These are phyloP conservation scores for Eustalomyia histrio DNA, from an alignment of 2,888 invertebrate species.

Conservation along the genomic window DNA sequence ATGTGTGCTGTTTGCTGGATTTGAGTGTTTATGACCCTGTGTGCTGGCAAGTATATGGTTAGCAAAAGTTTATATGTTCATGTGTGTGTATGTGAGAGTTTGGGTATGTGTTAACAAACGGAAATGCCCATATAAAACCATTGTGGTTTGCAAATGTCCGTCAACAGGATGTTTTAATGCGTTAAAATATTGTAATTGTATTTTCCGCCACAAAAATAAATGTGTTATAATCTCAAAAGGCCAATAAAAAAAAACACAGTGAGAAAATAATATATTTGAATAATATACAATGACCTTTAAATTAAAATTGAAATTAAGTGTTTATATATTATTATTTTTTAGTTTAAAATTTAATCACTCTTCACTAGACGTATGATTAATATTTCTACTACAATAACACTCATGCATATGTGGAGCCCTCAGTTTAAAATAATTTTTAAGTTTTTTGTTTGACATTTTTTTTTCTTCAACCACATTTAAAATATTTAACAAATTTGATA, in stretches of 20 bases:
- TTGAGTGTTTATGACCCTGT: neutral
- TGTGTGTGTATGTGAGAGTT: slow-evolving; percentile 12
- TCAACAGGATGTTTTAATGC: slow-evolving; percentile 60
- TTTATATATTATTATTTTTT: no score
- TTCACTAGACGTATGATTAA: no score
- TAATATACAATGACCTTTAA: no score
- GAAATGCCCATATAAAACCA: slow-evolving; percentile 54
- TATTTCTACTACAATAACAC: no score
- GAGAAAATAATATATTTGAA: no score
- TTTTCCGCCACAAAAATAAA: slow-evolving; percentile 45
- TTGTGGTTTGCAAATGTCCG: slow-evolving; percentile 56
- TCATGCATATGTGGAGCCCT: no score
- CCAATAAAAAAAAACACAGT: slow-evolving; percentile 32
- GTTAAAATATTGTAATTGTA: slow-evolving; percentile 60
- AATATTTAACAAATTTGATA: neutral
- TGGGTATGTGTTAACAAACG: slow-evolving; percentile 27
- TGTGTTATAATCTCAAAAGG: slow-evolving; percentile 32
- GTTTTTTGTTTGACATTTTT: no score
- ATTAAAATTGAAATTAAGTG: no score
- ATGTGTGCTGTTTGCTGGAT: neutral
- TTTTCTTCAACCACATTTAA: neutral
- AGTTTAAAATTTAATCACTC: no score
- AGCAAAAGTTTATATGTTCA: neutral
- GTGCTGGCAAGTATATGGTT: neutral
- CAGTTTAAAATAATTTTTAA: no score